These are phyloP conservation scores for Corythoichthys intestinalis DNA, from an alignment of 2,113 vertebrate genomes.

Conservation along the genomic window DNA sequence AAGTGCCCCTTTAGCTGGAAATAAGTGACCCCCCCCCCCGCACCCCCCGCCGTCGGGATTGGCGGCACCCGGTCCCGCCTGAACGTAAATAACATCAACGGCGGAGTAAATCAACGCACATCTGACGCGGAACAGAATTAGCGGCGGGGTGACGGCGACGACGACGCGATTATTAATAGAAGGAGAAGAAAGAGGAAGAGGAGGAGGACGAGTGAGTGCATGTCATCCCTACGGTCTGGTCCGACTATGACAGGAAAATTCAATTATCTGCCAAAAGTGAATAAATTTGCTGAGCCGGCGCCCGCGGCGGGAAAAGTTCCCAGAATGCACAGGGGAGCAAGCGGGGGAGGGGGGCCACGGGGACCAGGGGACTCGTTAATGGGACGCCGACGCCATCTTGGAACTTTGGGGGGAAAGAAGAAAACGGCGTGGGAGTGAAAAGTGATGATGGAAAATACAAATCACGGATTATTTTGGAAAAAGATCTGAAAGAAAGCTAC, in stretches of 20 bases:
- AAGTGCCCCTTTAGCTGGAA: conserved; percentile 9
- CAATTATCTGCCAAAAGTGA: conserved; percentile 76
- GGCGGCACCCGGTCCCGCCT: neutral
- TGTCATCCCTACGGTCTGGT: conserved; percentile 47
- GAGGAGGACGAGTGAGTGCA: neutral
- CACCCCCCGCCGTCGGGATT: neutral
- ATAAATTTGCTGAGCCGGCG: conserved; percentile 66
- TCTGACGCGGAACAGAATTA: conserved; percentile 50
- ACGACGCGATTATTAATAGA: conserved; percentile 65
- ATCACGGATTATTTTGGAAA: too few relatives aligned
- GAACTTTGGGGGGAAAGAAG: conserved; percentile 8
- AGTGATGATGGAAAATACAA: too few relatives aligned
- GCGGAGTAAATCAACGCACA: conserved; percentile 27
- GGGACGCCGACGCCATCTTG: conserved; percentile 39
- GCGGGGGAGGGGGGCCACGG: neutral
- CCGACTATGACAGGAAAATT: conserved; percentile 71
- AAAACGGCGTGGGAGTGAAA: neutral
- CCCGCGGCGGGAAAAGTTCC: conserved; percentile 48
- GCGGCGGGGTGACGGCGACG: conserved; percentile 45
- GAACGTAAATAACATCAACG: conserved; percentile 58
- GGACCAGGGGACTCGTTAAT: conserved; percentile 47
- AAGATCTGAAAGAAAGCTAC: too few relatives aligned
- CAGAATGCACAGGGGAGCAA: conserved; percentile 43
- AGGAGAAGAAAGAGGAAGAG: conserved; percentile 17
- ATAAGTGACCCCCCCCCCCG: conserved; percentile 24